Evolutionary conservation across 2,113 vertebrate species (phyloP).

Genomic region (Spea multiplicata): DNA sequence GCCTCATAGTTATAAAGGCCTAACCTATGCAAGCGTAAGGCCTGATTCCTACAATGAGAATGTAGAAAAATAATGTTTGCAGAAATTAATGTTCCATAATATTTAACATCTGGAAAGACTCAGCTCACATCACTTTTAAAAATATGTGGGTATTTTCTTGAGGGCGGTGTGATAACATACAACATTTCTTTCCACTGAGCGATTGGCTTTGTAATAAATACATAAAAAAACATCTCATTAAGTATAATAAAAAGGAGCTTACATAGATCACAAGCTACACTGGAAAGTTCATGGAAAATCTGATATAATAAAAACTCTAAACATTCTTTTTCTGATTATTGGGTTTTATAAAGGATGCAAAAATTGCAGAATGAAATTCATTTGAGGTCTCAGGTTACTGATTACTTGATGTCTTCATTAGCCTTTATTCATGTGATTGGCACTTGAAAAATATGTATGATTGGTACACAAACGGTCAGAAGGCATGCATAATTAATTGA

Average conservation of each 20-base stretch:
- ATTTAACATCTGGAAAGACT: too few relatives aligned
- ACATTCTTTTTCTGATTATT: slow-evolving; percentile 44
- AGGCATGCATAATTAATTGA: slow-evolving; percentile 40
- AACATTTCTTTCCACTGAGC: background rate
- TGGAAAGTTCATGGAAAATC: slow-evolving; percentile 31
- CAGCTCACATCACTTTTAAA: too few relatives aligned
- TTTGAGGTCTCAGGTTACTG: slow-evolving; percentile 48
- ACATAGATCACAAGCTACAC: slow-evolving; percentile 32
- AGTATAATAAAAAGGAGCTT: slow-evolving; percentile 19
- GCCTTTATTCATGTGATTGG: slow-evolving; percentile 47
- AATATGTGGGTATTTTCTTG: too few relatives aligned
- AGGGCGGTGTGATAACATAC: too few relatives aligned
- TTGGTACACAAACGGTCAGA: slow-evolving; percentile 32
- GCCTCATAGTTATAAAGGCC: too few relatives aligned
- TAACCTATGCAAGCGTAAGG: too few relatives aligned
- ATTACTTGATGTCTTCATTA: slow-evolving; percentile 50
- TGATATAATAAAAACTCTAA: slow-evolving; percentile 20
- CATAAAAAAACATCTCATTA: slow-evolving; percentile 25
- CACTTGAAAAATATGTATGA: slow-evolving; percentile 48
- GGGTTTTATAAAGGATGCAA: slow-evolving; percentile 45
- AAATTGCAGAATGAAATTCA: slow-evolving; percentile 48
- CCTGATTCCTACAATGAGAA: too few relatives aligned
- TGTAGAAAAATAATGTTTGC: too few relatives aligned
- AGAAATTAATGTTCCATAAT: too few relatives aligned
- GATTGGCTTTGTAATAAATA: slow-evolving; percentile 18